Evolutionary conservation across 2,888 invertebrate species (phyloP).

Genomic region (Lasioglossum malachurum): DNA sequence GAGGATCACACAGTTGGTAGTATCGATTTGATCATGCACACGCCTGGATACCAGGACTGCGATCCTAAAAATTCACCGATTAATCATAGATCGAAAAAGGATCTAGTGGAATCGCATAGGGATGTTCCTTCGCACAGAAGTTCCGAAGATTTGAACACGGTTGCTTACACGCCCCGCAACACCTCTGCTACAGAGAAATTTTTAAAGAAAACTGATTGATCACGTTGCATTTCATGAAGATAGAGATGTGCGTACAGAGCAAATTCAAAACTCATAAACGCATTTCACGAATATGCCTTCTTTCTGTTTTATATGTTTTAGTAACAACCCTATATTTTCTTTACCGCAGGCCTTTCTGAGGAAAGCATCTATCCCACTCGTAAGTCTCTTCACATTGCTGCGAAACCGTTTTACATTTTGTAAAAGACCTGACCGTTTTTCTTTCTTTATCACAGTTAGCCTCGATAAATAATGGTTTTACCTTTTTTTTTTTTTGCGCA

Average conservation of each 20-base stretch:
- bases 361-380: constrained; percentile 88
- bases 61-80: constrained; percentile 47
- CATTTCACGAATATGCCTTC: constrained; percentile 55
- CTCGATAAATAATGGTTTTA: constrained; percentile 44
- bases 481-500: constrained; percentile 48
- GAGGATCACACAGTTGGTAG: constrained; percentile 59
- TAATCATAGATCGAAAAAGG: constrained; percentile 53
- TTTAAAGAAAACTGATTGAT: constrained; percentile 72
- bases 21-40: constrained; percentile 59
- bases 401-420: constrained; percentile 59
- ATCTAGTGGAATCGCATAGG: constrained; percentile 55
- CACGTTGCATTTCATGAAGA: constrained; percentile 44
- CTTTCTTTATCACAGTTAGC: constrained; percentile 31
- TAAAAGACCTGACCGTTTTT: constrained; percentile 45
- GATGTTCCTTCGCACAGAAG: constrained; percentile 70
- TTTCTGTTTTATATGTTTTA: constrained; percentile 62
- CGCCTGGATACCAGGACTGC: constrained; percentile 54
- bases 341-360: constrained; percentile 87
- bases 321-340: constrained; percentile 70
- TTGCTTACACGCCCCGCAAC: constrained; percentile 66
- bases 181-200: constrained; percentile 70
- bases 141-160: constrained; percentile 72
- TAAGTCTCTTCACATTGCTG: constrained; percentile 85
- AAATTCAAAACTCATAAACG: constrained; percentile 48
- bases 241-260: constrained; percentile 51